These are phyloP conservation scores for Odocoileus virginianus DNA, from an alignment of 2,113 vertebrate species.

Conservation along the genomic window DNA sequence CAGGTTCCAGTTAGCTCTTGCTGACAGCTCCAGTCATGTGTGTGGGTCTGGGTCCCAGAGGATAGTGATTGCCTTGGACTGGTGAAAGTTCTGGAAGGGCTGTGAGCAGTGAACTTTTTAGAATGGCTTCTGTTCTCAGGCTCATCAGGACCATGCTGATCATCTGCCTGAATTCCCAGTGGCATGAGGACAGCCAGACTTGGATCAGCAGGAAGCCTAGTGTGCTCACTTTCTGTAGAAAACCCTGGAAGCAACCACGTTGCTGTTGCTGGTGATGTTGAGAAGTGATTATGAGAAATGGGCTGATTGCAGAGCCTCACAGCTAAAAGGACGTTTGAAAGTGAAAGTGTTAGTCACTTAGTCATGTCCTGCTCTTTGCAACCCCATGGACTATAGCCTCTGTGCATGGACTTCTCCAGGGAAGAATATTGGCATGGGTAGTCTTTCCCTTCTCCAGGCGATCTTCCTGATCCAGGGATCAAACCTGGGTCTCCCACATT, in stretches of 20 bases:
- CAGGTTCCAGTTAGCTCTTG: not conserved
- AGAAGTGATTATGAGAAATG: not conserved
- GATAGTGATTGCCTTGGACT: not conserved
- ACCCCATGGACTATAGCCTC: not conserved
- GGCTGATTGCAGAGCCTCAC: not conserved
- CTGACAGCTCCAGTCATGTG: not conserved
- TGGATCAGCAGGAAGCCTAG: not conserved
- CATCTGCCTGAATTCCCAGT: not conserved
- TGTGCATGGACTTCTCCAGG: not conserved
- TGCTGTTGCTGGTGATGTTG: not conserved
- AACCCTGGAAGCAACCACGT: not conserved
- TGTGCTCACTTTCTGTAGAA: not conserved
- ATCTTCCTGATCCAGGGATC: not conserved
- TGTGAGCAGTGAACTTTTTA: not conserved
- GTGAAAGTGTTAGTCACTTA: not conserved
- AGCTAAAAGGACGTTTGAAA: not conserved
- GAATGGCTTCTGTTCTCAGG: not conserved
- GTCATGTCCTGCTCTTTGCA: not conserved
- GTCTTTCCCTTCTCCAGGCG: not conserved
- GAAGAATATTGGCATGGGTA: not conserved
- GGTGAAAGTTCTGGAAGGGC: not conserved
- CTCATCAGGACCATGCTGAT: not conserved
- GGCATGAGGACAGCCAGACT: not conserved
- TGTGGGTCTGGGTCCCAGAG: not conserved
- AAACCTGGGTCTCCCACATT: not conserved